Conservation (phyloP, 1,140 invertebrate genomes). For the Mamestra configurata region DNA sequence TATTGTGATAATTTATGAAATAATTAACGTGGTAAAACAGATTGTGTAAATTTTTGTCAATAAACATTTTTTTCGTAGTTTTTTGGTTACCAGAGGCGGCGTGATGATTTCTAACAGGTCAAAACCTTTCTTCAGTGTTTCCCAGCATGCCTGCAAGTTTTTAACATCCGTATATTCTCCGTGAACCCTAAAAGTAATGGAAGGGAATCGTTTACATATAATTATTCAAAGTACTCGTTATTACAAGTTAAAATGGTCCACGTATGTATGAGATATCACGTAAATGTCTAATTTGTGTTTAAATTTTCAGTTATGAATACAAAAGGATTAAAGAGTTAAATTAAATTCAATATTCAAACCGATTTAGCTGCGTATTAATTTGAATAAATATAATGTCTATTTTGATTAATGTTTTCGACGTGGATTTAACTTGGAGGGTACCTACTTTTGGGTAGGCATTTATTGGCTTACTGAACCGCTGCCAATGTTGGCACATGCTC, state of each 20-base stretch:
- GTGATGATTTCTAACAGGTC: no score
- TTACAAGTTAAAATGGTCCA: constrained; percentile 45
- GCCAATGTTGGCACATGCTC: constrained; percentile 24
- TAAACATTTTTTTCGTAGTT: no score
- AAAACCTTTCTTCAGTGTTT: no score
- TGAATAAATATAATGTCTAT: constrained; percentile 7
- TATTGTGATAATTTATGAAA: no score
- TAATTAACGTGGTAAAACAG: no score
- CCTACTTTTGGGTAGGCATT: background rate
- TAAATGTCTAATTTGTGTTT: constrained; percentile 50
- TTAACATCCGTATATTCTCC: constrained; percentile 4
- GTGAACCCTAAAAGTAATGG: constrained; percentile 32
- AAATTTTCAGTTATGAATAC: constrained; percentile 38
- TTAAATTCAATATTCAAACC: constrained; percentile 16
- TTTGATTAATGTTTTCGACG: constrained; percentile 24
- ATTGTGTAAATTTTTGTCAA: no score
- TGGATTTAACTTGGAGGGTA: background rate
- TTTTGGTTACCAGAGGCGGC: no score
- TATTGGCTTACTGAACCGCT: constrained; percentile 9
- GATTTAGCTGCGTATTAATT: constrained; percentile 15
- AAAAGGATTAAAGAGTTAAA: constrained; percentile 21
- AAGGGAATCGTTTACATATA: constrained; percentile 58
- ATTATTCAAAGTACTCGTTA: constrained; percentile 56
- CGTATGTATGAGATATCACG: constrained; percentile 44
- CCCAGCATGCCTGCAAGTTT: background rate